phyloP scores from a whole-genome alignment of 2,797 vertebrate species.

The Neopelma chrysocephalum region DNA sequence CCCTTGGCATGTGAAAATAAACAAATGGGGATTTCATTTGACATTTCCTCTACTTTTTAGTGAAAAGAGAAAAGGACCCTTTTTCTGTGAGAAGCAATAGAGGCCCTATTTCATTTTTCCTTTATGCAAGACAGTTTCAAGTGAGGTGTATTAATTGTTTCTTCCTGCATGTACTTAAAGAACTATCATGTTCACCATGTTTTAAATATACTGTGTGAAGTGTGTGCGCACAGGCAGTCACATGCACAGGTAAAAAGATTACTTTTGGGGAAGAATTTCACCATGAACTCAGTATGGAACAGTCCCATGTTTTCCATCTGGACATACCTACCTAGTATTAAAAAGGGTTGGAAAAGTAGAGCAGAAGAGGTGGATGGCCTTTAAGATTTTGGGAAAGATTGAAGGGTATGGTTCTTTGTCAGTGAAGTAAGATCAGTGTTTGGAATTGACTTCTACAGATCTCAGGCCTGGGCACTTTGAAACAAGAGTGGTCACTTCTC shows the following conservation, averaged over 20 bases:
- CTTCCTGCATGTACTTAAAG: background rate
- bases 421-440: background rate
- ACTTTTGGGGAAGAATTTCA: background rate
- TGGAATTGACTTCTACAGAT: background rate
- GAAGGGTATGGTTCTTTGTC: background rate
- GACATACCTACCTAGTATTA: background rate
- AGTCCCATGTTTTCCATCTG: background rate
- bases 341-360: background rate
- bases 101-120: background rate
- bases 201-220: background rate
- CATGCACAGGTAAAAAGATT: background rate
- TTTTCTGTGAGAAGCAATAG: background rate
- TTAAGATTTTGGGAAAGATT: background rate
- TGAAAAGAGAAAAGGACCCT: background rate
- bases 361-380: rapidly evolving
- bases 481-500: background rate
- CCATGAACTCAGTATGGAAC: rapidly evolving
- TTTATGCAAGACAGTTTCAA: background rate
- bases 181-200: too few relatives aligned
- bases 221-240: background rate
- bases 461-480: background rate
- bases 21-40: background rate
- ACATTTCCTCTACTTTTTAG: background rate
- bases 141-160: background rate
- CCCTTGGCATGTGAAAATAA: background rate